Conservation (phyloP, 2,113 vertebrate species). For the Thinocorus orbignyianus region DNA sequence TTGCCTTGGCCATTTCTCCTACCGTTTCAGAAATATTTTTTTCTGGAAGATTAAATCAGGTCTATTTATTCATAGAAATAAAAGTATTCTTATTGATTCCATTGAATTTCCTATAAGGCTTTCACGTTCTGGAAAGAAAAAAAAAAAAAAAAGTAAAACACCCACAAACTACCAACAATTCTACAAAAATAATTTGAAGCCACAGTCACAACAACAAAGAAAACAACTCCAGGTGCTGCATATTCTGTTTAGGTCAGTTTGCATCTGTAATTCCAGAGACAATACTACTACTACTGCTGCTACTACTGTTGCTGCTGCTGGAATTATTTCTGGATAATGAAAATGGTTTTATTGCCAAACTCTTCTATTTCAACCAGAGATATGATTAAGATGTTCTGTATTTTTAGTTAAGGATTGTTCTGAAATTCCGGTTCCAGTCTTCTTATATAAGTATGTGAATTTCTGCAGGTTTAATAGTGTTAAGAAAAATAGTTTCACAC, state of each 20-base stretch:
- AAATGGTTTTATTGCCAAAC: not conserved
- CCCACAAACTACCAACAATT: not conserved
- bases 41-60: not conserved
- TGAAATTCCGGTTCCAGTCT: not conserved
- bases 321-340: not conserved
- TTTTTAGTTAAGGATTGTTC: not conserved
- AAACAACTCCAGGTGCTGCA: not conserved
- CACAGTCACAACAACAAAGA: not conserved
- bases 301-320: not conserved
- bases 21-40: not conserved
- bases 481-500: not conserved
- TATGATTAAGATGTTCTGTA: not conserved
- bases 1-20: not conserved
- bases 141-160: not conserved
- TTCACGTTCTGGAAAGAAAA: not conserved
- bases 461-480: not conserved
- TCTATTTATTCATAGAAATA: not conserved
- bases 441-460: not conserved
- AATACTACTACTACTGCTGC: not conserved
- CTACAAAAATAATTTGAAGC: not conserved
- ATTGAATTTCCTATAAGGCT: not conserved
- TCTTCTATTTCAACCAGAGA: not conserved
- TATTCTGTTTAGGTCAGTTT: not conserved
- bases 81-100: not conserved
- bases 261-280: not conserved